These are phyloP conservation scores for Synanthedon vespiformis DNA, from an alignment of 2,888 invertebrate genomes.

Conservation along the genomic window DNA sequence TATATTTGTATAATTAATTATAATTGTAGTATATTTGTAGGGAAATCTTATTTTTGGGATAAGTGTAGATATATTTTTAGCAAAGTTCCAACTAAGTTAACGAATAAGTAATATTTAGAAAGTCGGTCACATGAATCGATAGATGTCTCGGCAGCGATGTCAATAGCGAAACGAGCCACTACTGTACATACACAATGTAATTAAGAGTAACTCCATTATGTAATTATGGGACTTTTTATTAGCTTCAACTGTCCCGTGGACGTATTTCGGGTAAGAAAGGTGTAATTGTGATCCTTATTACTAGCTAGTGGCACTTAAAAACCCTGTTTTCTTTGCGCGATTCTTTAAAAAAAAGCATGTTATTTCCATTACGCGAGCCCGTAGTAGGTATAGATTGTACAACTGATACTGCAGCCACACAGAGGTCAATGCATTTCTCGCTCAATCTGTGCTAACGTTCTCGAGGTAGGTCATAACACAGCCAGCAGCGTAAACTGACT, in stretches of 20 bases:
- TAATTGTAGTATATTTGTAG: too few relatives aligned
- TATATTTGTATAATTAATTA: too few relatives aligned
- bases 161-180: not conserved
- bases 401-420: not conserved
- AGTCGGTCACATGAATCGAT: not conserved
- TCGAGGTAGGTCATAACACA: slow-evolving; percentile 23
- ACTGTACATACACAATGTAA: not conserved
- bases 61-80: too few relatives aligned
- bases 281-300: too few relatives aligned
- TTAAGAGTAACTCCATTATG: not conserved
- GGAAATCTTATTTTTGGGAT: too few relatives aligned
- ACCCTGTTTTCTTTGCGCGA: too few relatives aligned
- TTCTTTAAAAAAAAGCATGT: too few relatives aligned
- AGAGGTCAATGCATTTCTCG: slow-evolving; percentile 8
- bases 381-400: too few relatives aligned
- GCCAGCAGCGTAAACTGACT: slow-evolving; percentile 1
- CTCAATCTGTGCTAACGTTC: slow-evolving; percentile 31
- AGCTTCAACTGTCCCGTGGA: not conserved
- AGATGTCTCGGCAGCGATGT: not conserved
- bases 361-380: too few relatives aligned
- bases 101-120: not conserved
- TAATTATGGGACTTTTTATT: not conserved
- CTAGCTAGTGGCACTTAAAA: too few relatives aligned
- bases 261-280: not conserved
- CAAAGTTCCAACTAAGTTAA: too few relatives aligned